Conservation (phyloP, 2,888 invertebrate species). For the Cordilura impudica region DNA sequence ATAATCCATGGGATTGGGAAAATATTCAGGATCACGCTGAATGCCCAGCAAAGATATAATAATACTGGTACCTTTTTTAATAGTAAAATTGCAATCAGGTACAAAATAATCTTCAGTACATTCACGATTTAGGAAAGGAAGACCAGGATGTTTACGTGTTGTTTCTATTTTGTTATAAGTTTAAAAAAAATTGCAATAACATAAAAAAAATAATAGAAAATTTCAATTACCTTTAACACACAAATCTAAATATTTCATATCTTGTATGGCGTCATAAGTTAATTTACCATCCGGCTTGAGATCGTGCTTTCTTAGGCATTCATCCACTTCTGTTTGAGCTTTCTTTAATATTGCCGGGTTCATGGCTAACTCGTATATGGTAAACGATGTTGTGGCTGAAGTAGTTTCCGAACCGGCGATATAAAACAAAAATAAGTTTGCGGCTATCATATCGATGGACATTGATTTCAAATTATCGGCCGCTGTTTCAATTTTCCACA, state of each 20-base stretch:
- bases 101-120: conserved; percentile 66
- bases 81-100: conserved; percentile 68
- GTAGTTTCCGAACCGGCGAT: conserved; percentile 79
- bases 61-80: conserved; percentile 75
- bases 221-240: conserved; percentile 74
- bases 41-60: conserved; percentile 74
- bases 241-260: conserved; percentile 62
- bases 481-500: conserved; percentile 70
- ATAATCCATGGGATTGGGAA: conserved; percentile 73
- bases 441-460: conserved; percentile 74
- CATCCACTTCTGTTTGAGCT: conserved; percentile 74
- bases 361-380: conserved; percentile 76
- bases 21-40: conserved; percentile 75
- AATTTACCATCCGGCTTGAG: conserved; percentile 68
- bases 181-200: background rate
- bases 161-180: conserved; percentile 71
- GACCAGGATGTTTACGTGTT: conserved; percentile 77
- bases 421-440: conserved; percentile 77
- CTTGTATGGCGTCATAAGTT: conserved; percentile 76
- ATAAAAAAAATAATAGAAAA: background rate
- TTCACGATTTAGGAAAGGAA: conserved; percentile 75
- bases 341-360: conserved; percentile 75
- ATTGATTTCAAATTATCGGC: conserved; percentile 70
- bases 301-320: conserved; percentile 70
- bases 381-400: conserved; percentile 75